A percentile compares a stretch with the other conserved stretches of the same genome.
phyloP scores from a whole-genome alignment of 2,113 vertebrate genomes.

The Cynoglossus semilaevis region DNA sequence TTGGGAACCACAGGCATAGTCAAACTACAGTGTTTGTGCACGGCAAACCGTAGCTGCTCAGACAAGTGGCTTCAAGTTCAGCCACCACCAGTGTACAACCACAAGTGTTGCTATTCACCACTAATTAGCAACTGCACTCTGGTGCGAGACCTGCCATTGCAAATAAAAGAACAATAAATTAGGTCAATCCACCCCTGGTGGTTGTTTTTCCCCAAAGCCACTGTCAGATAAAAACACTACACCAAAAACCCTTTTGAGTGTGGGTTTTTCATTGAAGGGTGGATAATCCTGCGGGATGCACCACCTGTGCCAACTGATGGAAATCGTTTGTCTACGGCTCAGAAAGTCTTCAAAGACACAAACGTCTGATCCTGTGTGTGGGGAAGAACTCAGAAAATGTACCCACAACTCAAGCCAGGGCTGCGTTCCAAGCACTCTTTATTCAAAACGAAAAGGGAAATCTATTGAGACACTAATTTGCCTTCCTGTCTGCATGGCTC shows the following conservation, averaged over 20 bases:
- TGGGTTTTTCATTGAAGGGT: slow-evolving; percentile 1
- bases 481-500: slow-evolving; percentile 49
- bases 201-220: neutral
- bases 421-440: slow-evolving; percentile 46
- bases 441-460: slow-evolving; percentile 70
- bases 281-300: slow-evolving; percentile 21
- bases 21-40: too few relatives aligned
- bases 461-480: slow-evolving; percentile 64
- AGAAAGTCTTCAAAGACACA: slow-evolving; percentile 45
- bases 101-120: neutral
- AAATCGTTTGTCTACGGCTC: slow-evolving; percentile 21
- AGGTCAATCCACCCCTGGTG: neutral
- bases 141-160: neutral
- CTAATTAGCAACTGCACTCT: slow-evolving; percentile 1
- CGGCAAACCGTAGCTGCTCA: too few relatives aligned
- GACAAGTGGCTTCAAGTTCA: too few relatives aligned
- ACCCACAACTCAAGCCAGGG: slow-evolving; percentile 48
- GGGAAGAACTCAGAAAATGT: slow-evolving; percentile 50
- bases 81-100: too few relatives aligned
- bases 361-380: slow-evolving; percentile 53
- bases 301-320: slow-evolving; percentile 1
- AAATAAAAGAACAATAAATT: neutral
- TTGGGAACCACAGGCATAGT: too few relatives aligned
- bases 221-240: neutral
- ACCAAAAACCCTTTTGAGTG: neutral